These are phyloP conservation scores for Anthonomus grandis DNA, from an alignment of 1,140 invertebrate species.

Conservation along the genomic window DNA sequence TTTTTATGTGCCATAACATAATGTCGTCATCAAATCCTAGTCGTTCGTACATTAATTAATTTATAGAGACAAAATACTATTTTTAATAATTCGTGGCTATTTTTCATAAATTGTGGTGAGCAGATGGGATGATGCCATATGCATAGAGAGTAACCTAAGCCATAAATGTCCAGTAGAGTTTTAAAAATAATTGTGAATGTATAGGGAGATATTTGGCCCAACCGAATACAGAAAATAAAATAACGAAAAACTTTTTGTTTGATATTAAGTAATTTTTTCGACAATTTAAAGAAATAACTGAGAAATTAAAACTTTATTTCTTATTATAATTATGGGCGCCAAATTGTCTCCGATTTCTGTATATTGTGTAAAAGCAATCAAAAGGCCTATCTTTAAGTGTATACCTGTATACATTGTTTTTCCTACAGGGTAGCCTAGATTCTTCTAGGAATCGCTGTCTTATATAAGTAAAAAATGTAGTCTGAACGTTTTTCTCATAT, in stretches of 20 bases:
- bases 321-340: too few relatives aligned
- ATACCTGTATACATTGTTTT: conserved; percentile 21
- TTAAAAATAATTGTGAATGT: too few relatives aligned
- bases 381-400: conserved; percentile 36
- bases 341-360: not conserved
- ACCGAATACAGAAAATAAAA: too few relatives aligned
- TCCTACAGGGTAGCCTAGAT: conserved; percentile 42
- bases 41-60: conserved; percentile 46
- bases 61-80: conserved; percentile 43
- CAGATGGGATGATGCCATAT: conserved; percentile 5
- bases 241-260: too few relatives aligned
- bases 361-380: conserved; percentile 44
- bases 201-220: too few relatives aligned
- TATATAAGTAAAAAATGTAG: conserved; percentile 8
- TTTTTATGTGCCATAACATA: conserved; percentile 45
- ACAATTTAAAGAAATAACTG: too few relatives aligned
- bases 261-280: too few relatives aligned
- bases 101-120: conserved; percentile 31
- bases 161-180: conserved; percentile 39
- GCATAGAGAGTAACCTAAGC: too few relatives aligned
- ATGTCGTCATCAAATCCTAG: conserved; percentile 44
- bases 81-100: conserved; percentile 41
- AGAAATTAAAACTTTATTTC: too few relatives aligned
- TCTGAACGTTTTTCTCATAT: not conserved
- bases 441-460: conserved; percentile 24